Base-by-base conservation (phyloP, 1,140 invertebrate genomes). In the Armadillidium nasatum region DNA sequence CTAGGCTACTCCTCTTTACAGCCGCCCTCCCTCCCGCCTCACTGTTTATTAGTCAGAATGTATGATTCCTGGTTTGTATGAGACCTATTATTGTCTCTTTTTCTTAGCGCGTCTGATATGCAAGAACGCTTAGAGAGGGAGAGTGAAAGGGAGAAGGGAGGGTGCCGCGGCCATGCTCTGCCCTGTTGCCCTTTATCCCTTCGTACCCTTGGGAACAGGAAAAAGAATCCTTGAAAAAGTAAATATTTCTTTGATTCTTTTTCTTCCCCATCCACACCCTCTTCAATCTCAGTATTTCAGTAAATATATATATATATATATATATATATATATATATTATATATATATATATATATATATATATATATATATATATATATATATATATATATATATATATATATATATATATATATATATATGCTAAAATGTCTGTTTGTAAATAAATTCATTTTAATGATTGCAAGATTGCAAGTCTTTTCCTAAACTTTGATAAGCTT, bases 1-100 rank as follows among this genome's bases (percentile, higher is more conserved):
- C 50, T 60, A 15, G 50, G 50, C 50, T 60, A 60, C 50, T 60
- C 50, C 50, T 60, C 50, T 1, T 19, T 60, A 60, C 50, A 60
- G 50, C 50, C 50, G 50, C 50, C 50, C 50, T 60, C 50, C 50
- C 50, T 60, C 50, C 50, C 50, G 50, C 50, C 50, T 60, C 50
- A 19, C 11, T 60, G 50, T 60, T 60, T 60, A 19, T 60, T 60
- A 15, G 50, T 4, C 50, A 3, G 50, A 60, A 15, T 19, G 50
- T 15, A 60, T 60, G 50, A 3, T 15, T 60, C 11, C 19, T 60
- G 50, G 50, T 60, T 60, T 60, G 50, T 60, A 19, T 60, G 50
- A 10, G 9, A 60, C 33, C 33, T 33, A 33, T 33, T 15, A 3
- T 15, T 60, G 50, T 60, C 50, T 60, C 50, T 7, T 60, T 60